Evolutionary conservation across 2,888 invertebrate species (phyloP).

Genomic region (Napeogenes inachia): DNA sequence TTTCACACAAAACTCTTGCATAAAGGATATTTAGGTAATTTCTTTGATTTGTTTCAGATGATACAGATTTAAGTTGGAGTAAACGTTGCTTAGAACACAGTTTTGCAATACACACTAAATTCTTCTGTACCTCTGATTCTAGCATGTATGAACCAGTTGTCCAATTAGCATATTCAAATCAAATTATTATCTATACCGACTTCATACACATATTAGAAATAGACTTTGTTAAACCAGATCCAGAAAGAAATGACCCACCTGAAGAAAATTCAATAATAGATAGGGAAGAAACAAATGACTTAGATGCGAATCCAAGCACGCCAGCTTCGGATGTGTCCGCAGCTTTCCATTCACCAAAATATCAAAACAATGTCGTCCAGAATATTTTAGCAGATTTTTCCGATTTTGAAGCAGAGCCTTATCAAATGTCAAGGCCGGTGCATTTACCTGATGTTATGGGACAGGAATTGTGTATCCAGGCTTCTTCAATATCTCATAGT

Average conservation of each 20-base stretch:
- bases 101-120: conserved; percentile 93
- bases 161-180: conserved; percentile 82
- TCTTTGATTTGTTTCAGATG: conserved; percentile 45
- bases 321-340: conserved; percentile 64
- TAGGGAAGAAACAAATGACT: conserved; percentile 56
- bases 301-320: conserved; percentile 58
- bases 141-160: conserved; percentile 85
- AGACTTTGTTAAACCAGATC: conserved; percentile 70
- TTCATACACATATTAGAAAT: conserved; percentile 88
- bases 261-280: conserved; percentile 59
- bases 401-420: conserved; percentile 77
- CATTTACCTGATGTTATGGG: conserved; percentile 68
- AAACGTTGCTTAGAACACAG: conserved; percentile 91
- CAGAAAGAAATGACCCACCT: conserved; percentile 51
- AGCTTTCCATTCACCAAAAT: conserved; percentile 71
- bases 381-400: conserved; percentile 80
- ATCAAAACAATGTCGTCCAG: conserved; percentile 76
- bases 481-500: conserved; percentile 66
- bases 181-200: conserved; percentile 90
- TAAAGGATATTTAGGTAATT: background rate
- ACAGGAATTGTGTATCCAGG: conserved; percentile 69
- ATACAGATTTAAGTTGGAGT: conserved; percentile 73
- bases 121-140: conserved; percentile 91
- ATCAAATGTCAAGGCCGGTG: conserved; percentile 62
- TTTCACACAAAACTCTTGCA: background rate